Percentiles rank a stretch among this genome's conserved stretches.
Evolutionary conservation across 2,888 invertebrate genomes (phyloP).

Genomic region (Phorcus lineatus): DNA sequence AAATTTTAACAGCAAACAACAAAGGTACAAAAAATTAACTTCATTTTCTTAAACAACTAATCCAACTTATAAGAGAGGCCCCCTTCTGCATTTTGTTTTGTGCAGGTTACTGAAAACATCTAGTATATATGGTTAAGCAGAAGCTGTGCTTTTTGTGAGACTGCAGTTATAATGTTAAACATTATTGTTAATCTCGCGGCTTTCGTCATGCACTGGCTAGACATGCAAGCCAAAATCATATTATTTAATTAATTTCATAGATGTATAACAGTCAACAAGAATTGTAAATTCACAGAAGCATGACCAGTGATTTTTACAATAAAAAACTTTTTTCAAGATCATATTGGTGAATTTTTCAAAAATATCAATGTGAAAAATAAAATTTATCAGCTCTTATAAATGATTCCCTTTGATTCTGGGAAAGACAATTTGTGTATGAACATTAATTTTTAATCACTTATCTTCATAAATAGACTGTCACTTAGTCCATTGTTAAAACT

Average conservation of each 20-base stretch:
- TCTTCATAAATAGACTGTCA: too few relatives aligned
- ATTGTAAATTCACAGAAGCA: too few relatives aligned
- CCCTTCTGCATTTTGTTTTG: not conserved
- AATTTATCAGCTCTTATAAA: too few relatives aligned
- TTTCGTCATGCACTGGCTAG: slow-evolving; percentile 14
- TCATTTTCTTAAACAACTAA: not conserved
- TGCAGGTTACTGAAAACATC: slow-evolving; percentile 3
- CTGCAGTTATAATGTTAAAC: not conserved
- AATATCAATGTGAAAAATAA: too few relatives aligned
- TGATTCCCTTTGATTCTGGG: too few relatives aligned
- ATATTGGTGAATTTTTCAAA: too few relatives aligned
- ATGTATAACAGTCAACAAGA: too few relatives aligned
- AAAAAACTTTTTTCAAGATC: too few relatives aligned
- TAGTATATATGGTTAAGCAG: not conserved
- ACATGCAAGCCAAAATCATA: slow-evolving; percentile 4
- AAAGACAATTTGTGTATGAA: too few relatives aligned
- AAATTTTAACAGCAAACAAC: slow-evolving; percentile 14
- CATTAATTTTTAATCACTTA: too few relatives aligned
- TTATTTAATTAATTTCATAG: not conserved
- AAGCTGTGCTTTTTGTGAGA: slow-evolving; percentile 19
- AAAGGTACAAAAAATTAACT: slow-evolving; percentile 1
- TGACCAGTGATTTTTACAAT: too few relatives aligned
- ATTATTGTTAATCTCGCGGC: not conserved
- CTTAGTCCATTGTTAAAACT: too few relatives aligned
- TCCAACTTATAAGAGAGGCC: not conserved